These are phyloP conservation scores for Zaprionus lachaisei DNA, from an alignment of 1,140 invertebrate species.

Conservation along the genomic window DNA sequence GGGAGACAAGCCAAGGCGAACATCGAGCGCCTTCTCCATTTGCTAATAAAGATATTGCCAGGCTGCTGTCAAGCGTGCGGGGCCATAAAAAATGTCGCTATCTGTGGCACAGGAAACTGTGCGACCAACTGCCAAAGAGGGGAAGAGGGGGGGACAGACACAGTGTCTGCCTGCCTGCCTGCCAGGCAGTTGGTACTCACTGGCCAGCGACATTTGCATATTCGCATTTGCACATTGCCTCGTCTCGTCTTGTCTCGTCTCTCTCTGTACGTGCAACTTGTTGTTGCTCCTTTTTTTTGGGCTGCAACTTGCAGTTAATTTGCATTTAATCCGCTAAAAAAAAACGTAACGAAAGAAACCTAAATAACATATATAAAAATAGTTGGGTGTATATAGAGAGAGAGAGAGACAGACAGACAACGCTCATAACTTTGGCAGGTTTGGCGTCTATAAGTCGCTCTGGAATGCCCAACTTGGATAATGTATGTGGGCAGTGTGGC, in stretches of 20 bases:
- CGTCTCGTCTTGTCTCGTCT: slow-evolving; percentile 56
- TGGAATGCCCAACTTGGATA: slow-evolving; percentile 18
- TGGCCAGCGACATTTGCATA: slow-evolving; percentile 27
- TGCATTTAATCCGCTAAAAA: slow-evolving; percentile 72
- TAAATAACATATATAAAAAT: slow-evolving; percentile 34
- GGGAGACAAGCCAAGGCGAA: slow-evolving; percentile 20
- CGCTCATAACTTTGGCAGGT: slow-evolving; percentile 50
- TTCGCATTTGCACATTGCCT: slow-evolving; percentile 34
- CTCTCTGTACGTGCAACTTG: slow-evolving; percentile 75
- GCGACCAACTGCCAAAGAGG: neutral
- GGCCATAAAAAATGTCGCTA: slow-evolving; percentile 76
- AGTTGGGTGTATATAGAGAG: slow-evolving; percentile 42
- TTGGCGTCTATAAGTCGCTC: slow-evolving; percentile 19
- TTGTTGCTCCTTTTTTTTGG: slow-evolving; percentile 51
- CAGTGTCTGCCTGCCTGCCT: slow-evolving; percentile 27
- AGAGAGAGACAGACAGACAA: neutral
- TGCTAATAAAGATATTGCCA: slow-evolving; percentile 77
- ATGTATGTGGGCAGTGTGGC: neutral
- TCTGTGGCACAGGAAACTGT: slow-evolving; percentile 75
- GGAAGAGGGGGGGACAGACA: slow-evolving; percentile 8
- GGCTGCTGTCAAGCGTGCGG: slow-evolving; percentile 37
- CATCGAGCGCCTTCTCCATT: slow-evolving; percentile 46
- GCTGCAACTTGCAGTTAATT: slow-evolving; percentile 73
- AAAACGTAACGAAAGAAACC: slow-evolving; percentile 30
- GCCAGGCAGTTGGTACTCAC: slow-evolving; percentile 32